phyloP scores from a whole-genome alignment of 2,888 invertebrate species.

The Eilema griseolum region DNA sequence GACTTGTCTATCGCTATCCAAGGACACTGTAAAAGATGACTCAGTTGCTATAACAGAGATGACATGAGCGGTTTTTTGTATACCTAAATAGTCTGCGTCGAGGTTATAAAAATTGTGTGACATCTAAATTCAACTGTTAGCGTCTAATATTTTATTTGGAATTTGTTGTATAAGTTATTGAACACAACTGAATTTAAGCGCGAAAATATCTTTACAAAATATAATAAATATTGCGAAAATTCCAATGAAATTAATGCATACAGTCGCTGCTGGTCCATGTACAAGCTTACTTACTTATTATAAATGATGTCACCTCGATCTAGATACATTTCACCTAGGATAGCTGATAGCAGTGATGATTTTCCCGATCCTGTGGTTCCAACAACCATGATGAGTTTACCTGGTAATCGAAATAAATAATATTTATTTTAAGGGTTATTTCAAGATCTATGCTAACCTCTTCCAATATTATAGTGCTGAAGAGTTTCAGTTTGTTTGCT shows the following conservation, averaged over 20 bases:
- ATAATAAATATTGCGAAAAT: not conserved
- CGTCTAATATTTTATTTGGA: constrained; percentile 11
- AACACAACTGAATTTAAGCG: not conserved
- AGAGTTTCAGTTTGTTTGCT: too few species aligned
- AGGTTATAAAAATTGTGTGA: constrained; percentile 4
- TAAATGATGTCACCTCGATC: constrained; percentile 88
- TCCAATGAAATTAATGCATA: not conserved
- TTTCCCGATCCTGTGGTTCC: constrained; percentile 94
- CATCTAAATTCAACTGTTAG: not conserved
- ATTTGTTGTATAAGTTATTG: not conserved
- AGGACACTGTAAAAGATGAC: constrained; percentile 11
- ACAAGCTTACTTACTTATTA: constrained; percentile 83
- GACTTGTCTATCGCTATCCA: constrained; percentile 12
- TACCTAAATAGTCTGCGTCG: constrained; percentile 8
- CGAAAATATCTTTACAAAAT: not conserved
- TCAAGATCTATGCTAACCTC: too few species aligned
- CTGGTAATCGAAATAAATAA: constrained; percentile 55
- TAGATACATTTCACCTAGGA: constrained; percentile 93
- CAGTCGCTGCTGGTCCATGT: not conserved
- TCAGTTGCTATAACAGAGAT: constrained; percentile 1
- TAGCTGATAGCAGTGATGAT: constrained; percentile 91
- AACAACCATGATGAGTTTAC: constrained; percentile 91
- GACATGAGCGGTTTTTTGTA: constrained; percentile 3
- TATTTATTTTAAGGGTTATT: not conserved
- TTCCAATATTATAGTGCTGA: too few species aligned